Conservation (phyloP, 2,113 vertebrate species). For the Plestiodon gilberti region DNA sequence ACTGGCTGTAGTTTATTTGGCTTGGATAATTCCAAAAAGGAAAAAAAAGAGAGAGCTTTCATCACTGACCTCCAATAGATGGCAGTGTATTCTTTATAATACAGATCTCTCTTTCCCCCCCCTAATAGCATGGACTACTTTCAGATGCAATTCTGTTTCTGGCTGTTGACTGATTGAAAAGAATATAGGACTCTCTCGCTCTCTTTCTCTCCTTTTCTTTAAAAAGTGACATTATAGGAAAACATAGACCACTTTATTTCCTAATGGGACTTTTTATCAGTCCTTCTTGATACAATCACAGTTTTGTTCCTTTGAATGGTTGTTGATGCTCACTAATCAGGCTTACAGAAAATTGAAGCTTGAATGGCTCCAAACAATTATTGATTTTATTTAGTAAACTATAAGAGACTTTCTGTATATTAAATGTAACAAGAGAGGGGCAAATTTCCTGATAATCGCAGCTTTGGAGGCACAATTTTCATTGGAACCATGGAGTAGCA, state of each 20-base stretch:
- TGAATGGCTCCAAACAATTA: conserved; percentile 43
- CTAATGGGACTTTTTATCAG: conserved; percentile 47
- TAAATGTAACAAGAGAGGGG: too few species aligned
- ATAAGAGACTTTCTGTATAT: conserved; percentile 8
- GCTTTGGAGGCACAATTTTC: too few species aligned
- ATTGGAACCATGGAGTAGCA: too few species aligned
- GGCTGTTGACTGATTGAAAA: conserved; percentile 34
- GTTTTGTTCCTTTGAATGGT: conserved; percentile 11
- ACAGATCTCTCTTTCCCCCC: conserved; percentile 5
- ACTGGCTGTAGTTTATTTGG: not conserved
- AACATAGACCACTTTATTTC: conserved; percentile 38
- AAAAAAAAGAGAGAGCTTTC: not conserved
- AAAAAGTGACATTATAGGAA: conserved; percentile 43
- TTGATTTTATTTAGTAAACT: conserved; percentile 24
- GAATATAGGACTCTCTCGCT: conserved; percentile 12
- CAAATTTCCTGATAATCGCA: too few species aligned
- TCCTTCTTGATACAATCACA: conserved; percentile 47
- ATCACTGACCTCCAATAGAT: conserved; percentile 61
- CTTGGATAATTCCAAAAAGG: conserved; percentile 24
- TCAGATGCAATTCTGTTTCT: conserved; percentile 54
- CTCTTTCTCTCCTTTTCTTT: conserved; percentile 21
- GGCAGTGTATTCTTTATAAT: conserved; percentile 66
- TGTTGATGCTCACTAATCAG: conserved; percentile 44
- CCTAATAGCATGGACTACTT: not conserved
- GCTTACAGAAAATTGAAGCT: conserved; percentile 35